These are phyloP conservation scores for Mythimna loreyi DNA, from an alignment of 2,888 invertebrate species.

Conservation along the genomic window DNA sequence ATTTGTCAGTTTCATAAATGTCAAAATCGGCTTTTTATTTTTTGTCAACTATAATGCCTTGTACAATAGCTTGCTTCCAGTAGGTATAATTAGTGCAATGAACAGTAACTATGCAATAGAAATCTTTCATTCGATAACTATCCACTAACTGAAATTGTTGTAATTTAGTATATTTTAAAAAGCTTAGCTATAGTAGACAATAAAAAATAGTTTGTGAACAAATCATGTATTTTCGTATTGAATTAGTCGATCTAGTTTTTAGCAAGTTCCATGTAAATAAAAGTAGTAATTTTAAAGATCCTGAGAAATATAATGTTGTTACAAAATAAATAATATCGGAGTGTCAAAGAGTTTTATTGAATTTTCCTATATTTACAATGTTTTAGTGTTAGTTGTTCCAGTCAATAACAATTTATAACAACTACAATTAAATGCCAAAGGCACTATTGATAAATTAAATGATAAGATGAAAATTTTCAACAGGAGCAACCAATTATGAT, in stretches of 20 bases:
- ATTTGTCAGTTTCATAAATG: too few relatives aligned
- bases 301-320: conserved; percentile 28
- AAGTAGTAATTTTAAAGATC: conserved; percentile 1
- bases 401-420: background rate
- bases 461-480: background rate
- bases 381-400: background rate
- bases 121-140: too few relatives aligned
- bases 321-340: conserved; percentile 47
- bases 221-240: conserved; percentile 55
- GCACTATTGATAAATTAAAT: background rate
- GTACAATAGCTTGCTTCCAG: too few relatives aligned
- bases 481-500: too few relatives aligned
- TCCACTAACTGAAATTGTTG: too few relatives aligned
- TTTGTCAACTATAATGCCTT: too few relatives aligned
- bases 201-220: conserved; percentile 35
- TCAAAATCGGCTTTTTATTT: too few relatives aligned
- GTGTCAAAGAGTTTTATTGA: conserved; percentile 52
- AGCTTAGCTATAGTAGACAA: conserved; percentile 28
- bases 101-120: too few relatives aligned
- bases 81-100: too few relatives aligned
- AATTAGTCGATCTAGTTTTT: conserved; percentile 22
- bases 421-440: background rate
- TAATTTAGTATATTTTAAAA: background rate
- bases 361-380: background rate
- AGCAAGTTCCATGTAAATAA: conserved; percentile 47